phyloP scores from a whole-genome alignment of 2,888 invertebrate genomes.

The Drosophila neotestacea region DNA sequence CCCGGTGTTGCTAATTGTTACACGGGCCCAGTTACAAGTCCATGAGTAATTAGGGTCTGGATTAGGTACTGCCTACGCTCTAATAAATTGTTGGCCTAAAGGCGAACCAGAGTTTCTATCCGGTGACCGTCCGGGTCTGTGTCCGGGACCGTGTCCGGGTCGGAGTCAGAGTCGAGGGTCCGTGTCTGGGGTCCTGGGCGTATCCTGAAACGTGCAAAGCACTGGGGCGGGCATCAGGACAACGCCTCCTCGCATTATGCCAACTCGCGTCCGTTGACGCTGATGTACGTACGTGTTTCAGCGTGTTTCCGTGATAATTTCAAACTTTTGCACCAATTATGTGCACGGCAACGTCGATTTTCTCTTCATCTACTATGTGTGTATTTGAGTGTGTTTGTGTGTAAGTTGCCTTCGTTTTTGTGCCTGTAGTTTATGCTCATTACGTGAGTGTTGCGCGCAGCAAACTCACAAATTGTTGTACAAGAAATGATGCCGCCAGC shows the following conservation, averaged over 20 bases:
- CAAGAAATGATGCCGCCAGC: conserved; percentile 76
- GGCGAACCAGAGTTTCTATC: conserved; percentile 38
- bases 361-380: conserved; percentile 44
- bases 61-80: conserved; percentile 65
- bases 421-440: conserved; percentile 78
- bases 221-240: conserved; percentile 22
- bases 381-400: conserved; percentile 30
- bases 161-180: not conserved
- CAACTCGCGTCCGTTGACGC: conserved; percentile 65
- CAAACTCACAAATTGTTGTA: conserved; percentile 77
- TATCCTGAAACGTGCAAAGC: conserved; percentile 36
- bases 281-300: conserved; percentile 76
- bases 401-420: conserved; percentile 56
- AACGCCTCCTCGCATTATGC: conserved; percentile 54
- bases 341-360: conserved; percentile 73
- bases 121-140: conserved; percentile 16
- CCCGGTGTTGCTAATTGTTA: conserved; percentile 70
- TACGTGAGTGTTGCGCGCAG: conserved; percentile 75
- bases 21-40: conserved; percentile 56
- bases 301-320: conserved; percentile 78
- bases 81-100: conserved; percentile 68
- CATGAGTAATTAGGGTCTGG: conserved; percentile 76
- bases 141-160: too few species aligned
- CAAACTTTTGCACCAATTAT: conserved; percentile 79
- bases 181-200: conserved; percentile 27